These are phyloP conservation scores for Limnephilus lunatus DNA, from an alignment of 2,888 invertebrate species.

Conservation along the genomic window DNA sequence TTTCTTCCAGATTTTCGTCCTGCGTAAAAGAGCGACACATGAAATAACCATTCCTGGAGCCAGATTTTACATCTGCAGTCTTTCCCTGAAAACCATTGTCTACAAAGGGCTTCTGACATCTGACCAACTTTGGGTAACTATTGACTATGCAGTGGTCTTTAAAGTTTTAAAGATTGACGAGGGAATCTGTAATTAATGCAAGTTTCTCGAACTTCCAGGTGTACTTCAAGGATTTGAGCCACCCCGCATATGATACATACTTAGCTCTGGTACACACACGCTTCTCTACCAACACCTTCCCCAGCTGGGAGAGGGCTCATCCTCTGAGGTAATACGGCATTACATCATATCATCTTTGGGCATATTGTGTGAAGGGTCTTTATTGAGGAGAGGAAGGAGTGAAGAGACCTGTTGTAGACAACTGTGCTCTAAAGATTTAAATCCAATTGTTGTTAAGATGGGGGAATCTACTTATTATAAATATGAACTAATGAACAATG, in stretches of 20 bases:
- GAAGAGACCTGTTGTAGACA: too few relatives aligned
- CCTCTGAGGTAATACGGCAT: constrained; percentile 85
- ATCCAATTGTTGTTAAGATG: too few relatives aligned
- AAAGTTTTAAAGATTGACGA: background rate
- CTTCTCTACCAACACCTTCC: constrained; percentile 99
- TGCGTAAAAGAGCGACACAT: constrained; percentile 96
- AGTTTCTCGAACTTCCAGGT: constrained; percentile 76
- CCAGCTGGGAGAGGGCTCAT: constrained; percentile 99
- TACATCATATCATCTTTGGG: background rate
- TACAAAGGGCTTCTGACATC: constrained; percentile 99
- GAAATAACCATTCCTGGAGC: constrained; percentile 89
- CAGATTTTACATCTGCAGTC: constrained; percentile 97
- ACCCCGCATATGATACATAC: constrained; percentile 93
- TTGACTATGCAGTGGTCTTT: background rate
- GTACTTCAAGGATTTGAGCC: constrained; percentile 83
- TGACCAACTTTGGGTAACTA: constrained; percentile 89
- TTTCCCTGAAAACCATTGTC: constrained; percentile 92
- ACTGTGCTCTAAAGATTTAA: too few relatives aligned
- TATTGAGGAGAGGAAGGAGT: too few relatives aligned
- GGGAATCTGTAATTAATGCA: background rate
- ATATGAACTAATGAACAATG: constrained; percentile 46
- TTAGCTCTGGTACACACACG: constrained; percentile 97
- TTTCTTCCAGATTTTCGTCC: constrained; percentile 87
- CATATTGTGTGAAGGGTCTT: too few relatives aligned
- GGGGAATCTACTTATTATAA: constrained; percentile 4